Base-by-base conservation (phyloP, 2,797 vertebrate genomes). In the Eospalax fontanierii region DNA sequence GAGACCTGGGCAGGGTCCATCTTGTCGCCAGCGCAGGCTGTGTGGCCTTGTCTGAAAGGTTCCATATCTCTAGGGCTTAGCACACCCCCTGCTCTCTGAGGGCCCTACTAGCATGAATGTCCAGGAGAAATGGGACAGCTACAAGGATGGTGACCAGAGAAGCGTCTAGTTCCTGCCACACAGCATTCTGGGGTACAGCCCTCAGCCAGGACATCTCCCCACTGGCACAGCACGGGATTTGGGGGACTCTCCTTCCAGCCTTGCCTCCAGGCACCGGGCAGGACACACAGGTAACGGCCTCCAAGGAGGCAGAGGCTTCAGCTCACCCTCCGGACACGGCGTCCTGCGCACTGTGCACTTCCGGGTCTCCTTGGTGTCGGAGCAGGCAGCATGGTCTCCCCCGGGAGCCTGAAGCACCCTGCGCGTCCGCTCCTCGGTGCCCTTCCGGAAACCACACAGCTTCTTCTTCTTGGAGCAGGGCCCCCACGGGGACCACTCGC, bases 401-500 rank as follows among this genome's bases (percentile, higher is more conserved):
- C 98, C 98, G 33, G 99, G 98, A 74, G 98, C 98, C 74, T 99
- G 98, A 50, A 99, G 97, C 3, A 99, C 98, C 91, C 98, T 97
- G 46, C 99, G 98, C 0, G 98, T 98, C 73, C 99, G 98, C 26
- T 98, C 99, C 98, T 99, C 99, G 0, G 98, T 99, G 93, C 99
- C 99, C 98, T 99, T 99, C 98, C 99, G 99, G 98, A 99, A 99
- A 96, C 99, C 99, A 95, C 99, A 99, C 75, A 99, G 99, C 98
- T 99, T 99, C 98, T 99, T 99, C 97, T 99, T 99, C 98, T 99
- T 99, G 98, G 98, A 99, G 97, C 99, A 99, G 21, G 99, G 98
- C 18, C 99, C 98, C 99, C 99, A 99, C 0, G 98, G 98, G 84
- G 99, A 99, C 99, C 99, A 99, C 97, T 99, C 99, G 0, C 98